A percentile compares a stretch with the other conserved stretches of the same genome.
Evolutionary conservation across 30 jellyfish, hydroid and myxozoan genomes (phyloP).

Genomic region (Cassiopea xamachana): DNA sequence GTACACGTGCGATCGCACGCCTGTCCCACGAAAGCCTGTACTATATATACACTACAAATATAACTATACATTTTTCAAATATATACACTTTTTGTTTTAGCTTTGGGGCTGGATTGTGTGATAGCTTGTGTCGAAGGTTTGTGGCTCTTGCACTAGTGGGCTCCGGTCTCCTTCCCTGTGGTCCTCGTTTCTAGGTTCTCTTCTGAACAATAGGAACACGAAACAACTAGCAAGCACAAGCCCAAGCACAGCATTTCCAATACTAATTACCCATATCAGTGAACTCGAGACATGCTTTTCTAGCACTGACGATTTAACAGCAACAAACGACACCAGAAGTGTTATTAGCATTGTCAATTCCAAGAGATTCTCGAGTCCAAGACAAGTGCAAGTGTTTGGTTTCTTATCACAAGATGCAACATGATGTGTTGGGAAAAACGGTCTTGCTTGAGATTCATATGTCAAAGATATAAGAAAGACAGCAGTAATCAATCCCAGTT

Average conservation of each 20-base stretch:
- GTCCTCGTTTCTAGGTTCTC: not conserved
- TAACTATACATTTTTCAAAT: not conserved
- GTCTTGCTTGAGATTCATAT: conserved; percentile 65
- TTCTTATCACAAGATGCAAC: not conserved
- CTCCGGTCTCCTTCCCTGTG: not conserved
- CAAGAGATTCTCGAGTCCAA: conserved; percentile 60
- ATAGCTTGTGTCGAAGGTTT: too few relatives aligned
- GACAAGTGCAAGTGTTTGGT: not conserved
- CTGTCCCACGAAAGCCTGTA: too few relatives aligned
- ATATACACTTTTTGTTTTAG: not conserved
- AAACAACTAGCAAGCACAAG: conserved; percentile 13
- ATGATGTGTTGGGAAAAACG: conserved; percentile 24
- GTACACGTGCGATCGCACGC: too few relatives aligned
- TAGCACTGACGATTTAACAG: conserved; percentile 33
- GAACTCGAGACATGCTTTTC: conserved; percentile 4
- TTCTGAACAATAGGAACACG: conserved; percentile 7
- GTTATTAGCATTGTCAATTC: conserved; percentile 49
- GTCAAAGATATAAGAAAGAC: conserved; percentile 48
- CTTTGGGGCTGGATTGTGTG: not conserved
- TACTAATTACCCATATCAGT: conserved; percentile 35
- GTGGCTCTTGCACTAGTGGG: not conserved
- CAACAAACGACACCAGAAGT: conserved; percentile 32
- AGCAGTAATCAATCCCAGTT: conserved; percentile 21
- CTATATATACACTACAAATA: too few relatives aligned
- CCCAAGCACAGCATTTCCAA: conserved; percentile 9